Evolutionary conservation across 2,888 invertebrate species (phyloP).

Genomic region (Serrognathus titanus): DNA sequence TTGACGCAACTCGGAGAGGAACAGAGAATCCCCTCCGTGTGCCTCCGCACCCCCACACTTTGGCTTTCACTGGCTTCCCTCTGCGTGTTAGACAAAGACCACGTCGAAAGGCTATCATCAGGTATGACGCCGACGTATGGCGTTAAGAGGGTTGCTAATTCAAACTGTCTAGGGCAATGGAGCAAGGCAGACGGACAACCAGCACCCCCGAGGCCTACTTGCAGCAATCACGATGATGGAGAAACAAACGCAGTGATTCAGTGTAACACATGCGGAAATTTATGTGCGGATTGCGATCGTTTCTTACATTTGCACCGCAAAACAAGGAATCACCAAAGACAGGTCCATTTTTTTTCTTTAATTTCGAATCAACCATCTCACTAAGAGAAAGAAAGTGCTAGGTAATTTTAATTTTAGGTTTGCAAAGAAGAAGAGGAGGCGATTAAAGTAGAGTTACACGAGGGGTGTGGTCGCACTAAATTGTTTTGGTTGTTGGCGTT

Average conservation of each 20-base stretch:
- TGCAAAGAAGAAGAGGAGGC: conserved; percentile 97
- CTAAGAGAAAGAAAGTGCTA: too few species aligned
- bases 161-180: conserved; percentile 61
- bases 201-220: conserved; percentile 70
- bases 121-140: conserved; percentile 28
- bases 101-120: conserved; percentile 79
- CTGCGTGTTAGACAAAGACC: conserved; percentile 87
- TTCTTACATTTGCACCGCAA: conserved; percentile 89
- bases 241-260: conserved; percentile 89
- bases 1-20: conserved; percentile 77
- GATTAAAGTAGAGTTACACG: conserved; percentile 95
- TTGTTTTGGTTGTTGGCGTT: conserved; percentile 91
- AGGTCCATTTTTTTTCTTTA: conserved; percentile 45
- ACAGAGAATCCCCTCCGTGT: conserved; percentile 71
- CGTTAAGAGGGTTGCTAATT: too few species aligned
- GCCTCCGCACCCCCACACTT: conserved; percentile 77
- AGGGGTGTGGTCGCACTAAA: conserved; percentile 92
- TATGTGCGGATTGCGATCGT: conserved; percentile 95
- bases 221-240: conserved; percentile 96
- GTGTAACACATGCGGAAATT: conserved; percentile 85
- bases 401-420: conserved; percentile 53
- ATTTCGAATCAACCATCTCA: too few species aligned
- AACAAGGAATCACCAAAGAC: conserved; percentile 80
- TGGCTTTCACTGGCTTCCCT: conserved; percentile 93
- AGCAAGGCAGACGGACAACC: conserved; percentile 60